phyloP scores from a whole-genome alignment of 2,113 vertebrate genomes.

The Cromileptes altivelis region DNA sequence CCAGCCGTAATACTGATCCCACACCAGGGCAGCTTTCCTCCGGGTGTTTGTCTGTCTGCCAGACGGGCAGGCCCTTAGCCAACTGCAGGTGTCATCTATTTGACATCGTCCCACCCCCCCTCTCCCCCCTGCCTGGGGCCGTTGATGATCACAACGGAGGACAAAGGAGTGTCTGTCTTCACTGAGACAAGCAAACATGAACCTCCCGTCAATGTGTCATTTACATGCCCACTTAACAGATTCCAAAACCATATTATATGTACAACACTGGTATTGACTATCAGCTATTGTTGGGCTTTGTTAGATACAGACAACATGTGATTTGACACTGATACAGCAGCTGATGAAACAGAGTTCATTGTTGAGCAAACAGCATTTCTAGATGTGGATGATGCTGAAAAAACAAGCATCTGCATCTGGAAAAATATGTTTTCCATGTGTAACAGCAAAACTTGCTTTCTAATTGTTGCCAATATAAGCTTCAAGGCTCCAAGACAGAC shows the following conservation, averaged over 20 bases:
- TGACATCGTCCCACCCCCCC: conserved; percentile 50
- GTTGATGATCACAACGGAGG: conserved; percentile 51
- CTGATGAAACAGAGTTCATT: conserved; percentile 50
- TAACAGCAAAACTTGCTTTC: neutral
- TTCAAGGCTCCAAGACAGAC: neutral
- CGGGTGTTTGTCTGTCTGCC: conserved; percentile 59
- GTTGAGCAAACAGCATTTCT: neutral
- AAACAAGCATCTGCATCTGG: conserved; percentile 1
- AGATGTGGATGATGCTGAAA: conserved; percentile 7
- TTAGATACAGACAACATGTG: conserved; percentile 41
- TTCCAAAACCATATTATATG: conserved; percentile 24
- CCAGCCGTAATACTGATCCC: conserved; percentile 58
- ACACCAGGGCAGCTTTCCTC: conserved; percentile 59
- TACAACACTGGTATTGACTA: conserved; percentile 36
- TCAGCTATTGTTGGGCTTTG: conserved; percentile 42
- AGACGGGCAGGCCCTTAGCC: conserved; percentile 45
- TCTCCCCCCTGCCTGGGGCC: conserved; percentile 38
- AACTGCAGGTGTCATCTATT: conserved; percentile 74
- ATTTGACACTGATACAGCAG: conserved; percentile 47
- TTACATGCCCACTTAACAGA: conserved; percentile 46
- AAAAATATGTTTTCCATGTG: neutral
- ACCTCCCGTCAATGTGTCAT: conserved; percentile 36
- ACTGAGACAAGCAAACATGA: conserved; percentile 47
- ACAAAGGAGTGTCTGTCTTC: conserved; percentile 76
- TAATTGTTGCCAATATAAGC: neutral